Evolutionary conservation across 1,140 invertebrate species (phyloP), one percentile per base, ranked within the genome.

Genomic region (Odontomachus brunneus): DNA sequence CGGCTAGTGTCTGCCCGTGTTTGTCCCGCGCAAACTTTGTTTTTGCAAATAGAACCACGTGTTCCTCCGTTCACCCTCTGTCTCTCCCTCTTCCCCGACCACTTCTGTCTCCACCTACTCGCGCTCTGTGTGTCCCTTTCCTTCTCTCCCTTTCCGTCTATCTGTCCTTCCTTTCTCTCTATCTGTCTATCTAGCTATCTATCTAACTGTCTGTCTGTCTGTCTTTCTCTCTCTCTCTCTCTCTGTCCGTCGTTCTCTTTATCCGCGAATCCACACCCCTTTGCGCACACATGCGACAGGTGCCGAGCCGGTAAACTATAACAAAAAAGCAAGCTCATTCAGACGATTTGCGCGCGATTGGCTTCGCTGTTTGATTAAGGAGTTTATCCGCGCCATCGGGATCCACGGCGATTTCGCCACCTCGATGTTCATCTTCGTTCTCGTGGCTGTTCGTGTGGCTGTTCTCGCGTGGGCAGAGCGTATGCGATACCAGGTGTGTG

Each of bases 11-110:
- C 88, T 88, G 88, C 87, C 81, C 83, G 88, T 92, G 91, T 92
- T 92, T 92, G 92, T 92, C 91, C 90, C 91, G 90, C 85, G 91
- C 89, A 92, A 92, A 92, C 91, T 92, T 92, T 92, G 90, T 92
- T 92, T 92, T 92, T 92, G 89, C 91, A 92, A 92, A 92, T 92
- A 92, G 90, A 92, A 91, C 90, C 89, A 90, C 90, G 91, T 91
- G 90, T 92, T 91, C 85, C 85, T 88, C 78, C 81, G 86, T 82
- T 88, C 87, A 74, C 83, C 84, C 87, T 85, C 86, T 87, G 73
- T 84, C 78, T 65, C 59, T 75, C 65, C 53, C 66, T 67, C 67
- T 65, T 72, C 29, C 55, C 65, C 62, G 60, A 48, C 59, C 75
- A 62, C 66, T 71, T 49, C 78, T 62, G 17, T 60, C 71, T 62